Base-by-base conservation (phyloP, 1,140 invertebrate genomes). In the Tetraneura akinire region DNA sequence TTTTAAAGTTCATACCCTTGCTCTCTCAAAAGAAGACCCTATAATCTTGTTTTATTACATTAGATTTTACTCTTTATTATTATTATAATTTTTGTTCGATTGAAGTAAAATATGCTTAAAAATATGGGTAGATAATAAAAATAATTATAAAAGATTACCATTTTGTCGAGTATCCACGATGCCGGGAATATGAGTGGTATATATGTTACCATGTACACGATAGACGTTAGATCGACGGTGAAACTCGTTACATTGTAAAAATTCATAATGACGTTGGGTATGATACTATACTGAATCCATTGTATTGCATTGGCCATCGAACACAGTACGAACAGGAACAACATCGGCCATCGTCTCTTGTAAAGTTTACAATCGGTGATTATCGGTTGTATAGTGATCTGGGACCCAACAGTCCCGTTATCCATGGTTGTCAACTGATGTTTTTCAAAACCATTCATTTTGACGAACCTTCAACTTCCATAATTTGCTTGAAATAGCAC, bases 121-220 rank as follows among this genome's bases (percentile, higher is more conserved):
- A 29, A 60, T 60, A 60, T 14, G 4, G 23, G 26, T 60, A 5
- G 57, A 60, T 60, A 26, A 60, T 29, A 60, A 90, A n/a, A n/a
- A n/a, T n/a, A n/a, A n/a, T n/a, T n/a, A n/a, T n/a, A n/a, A n/a
- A n/a, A n/a, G 3, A 37, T 91, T 86, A 96, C 94, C 86, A 91
- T 91, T 89, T 92, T 95, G 83, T 98, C 94, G 64, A 98, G 88
- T 42, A 98, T 88, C 89, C 91, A 98, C 84, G 94, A 96, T 6
- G 94, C 96, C 4, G 97, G 98, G 84, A 99, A 96, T 83, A 99
- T 96, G 76, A 98, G 90, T 13, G 96, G 95, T 83, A 99, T 96
- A 85, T 99, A 99, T 1, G 92, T 90, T 81, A 97, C 90, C 97
- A 99, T 99, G 86, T 93, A 99, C 82, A 99, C 92, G 91, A 99